Conservation (phyloP, 2,797 vertebrate species). For the Tragopan temminckii region DNA sequence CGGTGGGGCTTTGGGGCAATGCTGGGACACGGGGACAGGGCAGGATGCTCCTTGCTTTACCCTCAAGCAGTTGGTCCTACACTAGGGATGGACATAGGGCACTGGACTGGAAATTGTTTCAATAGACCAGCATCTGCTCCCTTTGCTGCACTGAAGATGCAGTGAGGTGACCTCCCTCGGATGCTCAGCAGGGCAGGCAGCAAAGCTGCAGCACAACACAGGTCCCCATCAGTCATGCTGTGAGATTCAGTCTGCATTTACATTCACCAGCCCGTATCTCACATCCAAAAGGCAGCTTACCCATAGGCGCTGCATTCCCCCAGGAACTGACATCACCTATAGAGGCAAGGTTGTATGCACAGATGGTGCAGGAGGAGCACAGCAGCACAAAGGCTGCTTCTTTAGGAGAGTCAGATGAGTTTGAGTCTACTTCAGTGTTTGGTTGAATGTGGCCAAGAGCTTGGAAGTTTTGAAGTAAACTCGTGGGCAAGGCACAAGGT, state of each 20-base stretch:
- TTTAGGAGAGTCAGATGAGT: background rate
- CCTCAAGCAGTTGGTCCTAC: background rate
- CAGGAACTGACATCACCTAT: background rate
- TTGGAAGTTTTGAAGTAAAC: background rate
- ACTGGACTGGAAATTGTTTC: background rate
- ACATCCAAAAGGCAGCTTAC: background rate
- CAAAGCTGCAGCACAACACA: background rate
- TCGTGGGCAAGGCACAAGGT: background rate
- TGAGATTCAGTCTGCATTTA: background rate
- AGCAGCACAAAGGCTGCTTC: background rate
- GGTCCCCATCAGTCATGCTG: background rate
- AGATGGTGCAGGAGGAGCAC: background rate
- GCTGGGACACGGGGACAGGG: accelerated
- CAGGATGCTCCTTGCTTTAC: background rate
- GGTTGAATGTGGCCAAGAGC: background rate
- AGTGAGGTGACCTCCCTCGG: accelerated
- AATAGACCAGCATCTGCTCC: background rate
- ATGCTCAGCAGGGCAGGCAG: accelerated
- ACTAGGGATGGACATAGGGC: accelerated
- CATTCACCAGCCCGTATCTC: background rate
- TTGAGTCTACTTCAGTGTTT: background rate
- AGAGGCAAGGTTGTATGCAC: background rate
- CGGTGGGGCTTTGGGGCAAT: background rate
- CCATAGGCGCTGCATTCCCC: background rate
- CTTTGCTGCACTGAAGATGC: background rate